Evolutionary conservation across 2,113 vertebrate genomes (phyloP).

Genomic region (Tretioscincus oriximinensis): DNA sequence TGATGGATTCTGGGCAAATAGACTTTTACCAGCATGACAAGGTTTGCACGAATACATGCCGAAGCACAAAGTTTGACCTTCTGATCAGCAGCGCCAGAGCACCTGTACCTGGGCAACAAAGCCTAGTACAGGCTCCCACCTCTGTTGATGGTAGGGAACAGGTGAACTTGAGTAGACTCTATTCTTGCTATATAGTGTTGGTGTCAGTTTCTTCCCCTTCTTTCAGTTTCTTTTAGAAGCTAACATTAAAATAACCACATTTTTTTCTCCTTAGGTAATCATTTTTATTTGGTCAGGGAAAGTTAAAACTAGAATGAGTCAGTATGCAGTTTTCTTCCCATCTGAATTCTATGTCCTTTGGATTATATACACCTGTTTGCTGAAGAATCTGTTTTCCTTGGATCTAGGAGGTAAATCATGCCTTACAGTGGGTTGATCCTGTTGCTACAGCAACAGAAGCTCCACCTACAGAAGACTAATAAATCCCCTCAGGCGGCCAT

Average conservation of each 20-base stretch:
- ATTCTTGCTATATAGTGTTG: conserved; percentile 1
- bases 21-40: conserved; percentile 95
- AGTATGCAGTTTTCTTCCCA: not conserved
- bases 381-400: not conserved
- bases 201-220: not conserved
- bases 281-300: not conserved
- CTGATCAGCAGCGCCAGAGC: conserved; percentile 86
- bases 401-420: too few species aligned
- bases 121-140: conserved; percentile 77
- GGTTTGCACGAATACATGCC: conserved; percentile 93
- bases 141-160: conserved; percentile 84
- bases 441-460: too few species aligned
- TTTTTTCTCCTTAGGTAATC: not conserved
- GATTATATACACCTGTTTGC: too few species aligned
- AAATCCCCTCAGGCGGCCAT: too few species aligned
- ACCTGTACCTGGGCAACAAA: conserved; percentile 82
- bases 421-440: too few species aligned
- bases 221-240: not conserved
- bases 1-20: conserved; percentile 96
- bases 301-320: not conserved
- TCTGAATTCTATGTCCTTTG: not conserved
- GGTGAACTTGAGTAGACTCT: conserved; percentile 44
- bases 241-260: too few species aligned
- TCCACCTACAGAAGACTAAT: too few species aligned
- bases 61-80: conserved; percentile 94